A percentile compares a stretch with the other conserved stretches of the same genome.
Evolutionary conservation across 2,113 vertebrate species (phyloP).

Genomic region (Bombycilla garrulus): DNA sequence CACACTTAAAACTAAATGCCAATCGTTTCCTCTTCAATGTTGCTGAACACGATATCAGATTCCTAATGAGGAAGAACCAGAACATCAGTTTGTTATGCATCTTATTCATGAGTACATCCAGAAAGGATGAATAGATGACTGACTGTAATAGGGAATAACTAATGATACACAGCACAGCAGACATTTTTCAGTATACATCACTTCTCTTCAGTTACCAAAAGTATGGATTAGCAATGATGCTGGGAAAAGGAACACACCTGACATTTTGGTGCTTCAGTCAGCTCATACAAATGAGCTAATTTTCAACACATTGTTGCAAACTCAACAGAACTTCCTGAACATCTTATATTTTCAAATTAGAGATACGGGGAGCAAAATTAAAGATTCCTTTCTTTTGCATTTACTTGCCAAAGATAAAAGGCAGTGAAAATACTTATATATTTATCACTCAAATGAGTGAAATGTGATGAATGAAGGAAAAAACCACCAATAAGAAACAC

Average conservation of each 20-base stretch:
- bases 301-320: slow-evolving; percentile 31
- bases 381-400: neutral
- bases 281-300: slow-evolving; percentile 40
- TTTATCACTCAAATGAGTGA: neutral
- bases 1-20: neutral
- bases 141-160: slow-evolving; percentile 68
- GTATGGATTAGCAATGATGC: neutral
- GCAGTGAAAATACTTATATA: neutral
- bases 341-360: slow-evolving; percentile 1
- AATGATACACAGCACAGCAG: slow-evolving; percentile 38
- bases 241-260: slow-evolving; percentile 36
- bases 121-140: slow-evolving; percentile 65
- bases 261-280: slow-evolving; percentile 38
- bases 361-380: neutral
- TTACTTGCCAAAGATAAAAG: neutral
- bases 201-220: slow-evolving; percentile 41
- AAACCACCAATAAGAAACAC: neutral
- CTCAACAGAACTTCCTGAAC: slow-evolving; percentile 24
- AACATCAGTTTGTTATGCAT: slow-evolving; percentile 52
- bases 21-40: slow-evolving; percentile 38
- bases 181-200: slow-evolving; percentile 58
- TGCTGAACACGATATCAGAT: slow-evolving; percentile 51
- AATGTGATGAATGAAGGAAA: neutral
- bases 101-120: slow-evolving; percentile 60
- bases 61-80: slow-evolving; percentile 33